Percentiles rank a stretch among this genome's conserved stretches.
Conservation (phyloP, 1,140 invertebrate genomes). For the Aporrectodea caliginosa region DNA sequence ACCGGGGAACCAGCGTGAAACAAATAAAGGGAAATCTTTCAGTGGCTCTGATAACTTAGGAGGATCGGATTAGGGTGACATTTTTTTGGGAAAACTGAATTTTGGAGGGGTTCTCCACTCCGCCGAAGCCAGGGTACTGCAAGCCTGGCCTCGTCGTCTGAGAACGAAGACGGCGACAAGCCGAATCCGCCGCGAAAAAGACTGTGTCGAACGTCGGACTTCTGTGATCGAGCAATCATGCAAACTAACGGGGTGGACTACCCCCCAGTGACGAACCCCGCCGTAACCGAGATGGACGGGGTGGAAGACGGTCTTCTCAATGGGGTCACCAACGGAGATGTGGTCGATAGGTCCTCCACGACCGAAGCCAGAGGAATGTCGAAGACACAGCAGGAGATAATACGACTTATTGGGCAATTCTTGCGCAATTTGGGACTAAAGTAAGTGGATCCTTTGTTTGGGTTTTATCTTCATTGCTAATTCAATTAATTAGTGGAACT, state of each 20-base stretch:
- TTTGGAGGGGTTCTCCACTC: no score
- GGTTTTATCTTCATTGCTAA: background rate
- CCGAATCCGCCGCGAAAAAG: slow-evolving; percentile 81
- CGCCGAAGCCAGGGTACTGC: slow-evolving; percentile 47
- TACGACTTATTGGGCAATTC: background rate
- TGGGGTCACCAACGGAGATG: background rate
- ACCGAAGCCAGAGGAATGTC: background rate
- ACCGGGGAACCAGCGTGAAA: no score
- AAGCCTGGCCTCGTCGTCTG: slow-evolving; percentile 88
- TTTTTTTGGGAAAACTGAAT: no score
- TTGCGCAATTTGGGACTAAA: background rate
- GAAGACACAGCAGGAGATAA: background rate
- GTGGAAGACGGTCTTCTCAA: background rate
- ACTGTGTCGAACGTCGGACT: slow-evolving; percentile 59
- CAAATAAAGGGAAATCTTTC: no score
- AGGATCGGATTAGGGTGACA: no score
- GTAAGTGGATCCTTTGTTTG: background rate
- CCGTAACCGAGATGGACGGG: background rate
- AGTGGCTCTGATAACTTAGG: no score
- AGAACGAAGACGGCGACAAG: slow-evolving; percentile 84
- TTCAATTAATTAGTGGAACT: background rate
- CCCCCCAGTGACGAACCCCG: background rate
- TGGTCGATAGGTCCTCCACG: no score
- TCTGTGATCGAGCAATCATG: background rate
- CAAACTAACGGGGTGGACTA: background rate